A percentile compares a stretch with the other conserved stretches of the same genome.
Conservation (phyloP, 1,140 invertebrate genomes). For the Saxidomus purpurata region DNA sequence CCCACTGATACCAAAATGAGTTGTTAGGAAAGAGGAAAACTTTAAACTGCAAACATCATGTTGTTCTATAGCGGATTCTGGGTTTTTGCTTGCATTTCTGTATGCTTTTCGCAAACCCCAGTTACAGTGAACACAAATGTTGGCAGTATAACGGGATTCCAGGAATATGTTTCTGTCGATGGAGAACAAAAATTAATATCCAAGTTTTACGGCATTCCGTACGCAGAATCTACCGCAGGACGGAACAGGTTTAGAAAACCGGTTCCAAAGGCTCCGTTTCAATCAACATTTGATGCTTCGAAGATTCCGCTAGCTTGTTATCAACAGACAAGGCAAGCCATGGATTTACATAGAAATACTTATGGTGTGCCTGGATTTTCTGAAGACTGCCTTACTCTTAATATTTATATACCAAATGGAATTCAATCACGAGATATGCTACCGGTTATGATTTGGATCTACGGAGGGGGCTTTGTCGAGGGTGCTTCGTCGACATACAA, state of each 20-base stretch:
- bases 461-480: conserved; percentile 19
- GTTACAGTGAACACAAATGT: conserved; percentile 30
- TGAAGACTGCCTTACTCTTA: conserved; percentile 59
- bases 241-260: conserved; percentile 34
- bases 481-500: background rate
- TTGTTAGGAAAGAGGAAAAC: too few relatives aligned
- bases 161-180: conserved; percentile 23
- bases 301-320: background rate
- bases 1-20: too few relatives aligned
- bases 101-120: background rate
- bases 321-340: background rate
- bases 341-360: background rate
- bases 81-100: background rate
- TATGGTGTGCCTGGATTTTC: conserved; percentile 72
- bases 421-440: background rate
- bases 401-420: conserved; percentile 29
- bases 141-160: conserved; percentile 4
- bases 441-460: conserved; percentile 54
- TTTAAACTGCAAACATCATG: background rate
- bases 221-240: conserved; percentile 47
- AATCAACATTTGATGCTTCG: background rate
- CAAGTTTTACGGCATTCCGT: conserved; percentile 46
- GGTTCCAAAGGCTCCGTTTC: conserved; percentile 51
- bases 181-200: conserved; percentile 22
- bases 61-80: background rate